Conservation (phyloP, 2,888 invertebrate species). For the Notodonta dromedarius region DNA sequence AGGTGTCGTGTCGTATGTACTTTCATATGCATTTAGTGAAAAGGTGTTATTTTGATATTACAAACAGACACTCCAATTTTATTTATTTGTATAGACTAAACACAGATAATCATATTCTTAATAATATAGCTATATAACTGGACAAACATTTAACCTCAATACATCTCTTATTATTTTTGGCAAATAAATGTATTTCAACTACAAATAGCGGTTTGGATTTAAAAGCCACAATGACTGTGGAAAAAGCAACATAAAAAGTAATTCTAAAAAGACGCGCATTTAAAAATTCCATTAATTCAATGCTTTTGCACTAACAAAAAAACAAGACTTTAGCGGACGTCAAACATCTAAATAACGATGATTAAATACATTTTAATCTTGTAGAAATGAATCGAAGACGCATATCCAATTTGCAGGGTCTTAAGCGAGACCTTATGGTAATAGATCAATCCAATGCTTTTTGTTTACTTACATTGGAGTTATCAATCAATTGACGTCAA, state of each 20-base stretch:
- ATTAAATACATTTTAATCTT: constrained; percentile 33
- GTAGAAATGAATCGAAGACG: constrained; percentile 17
- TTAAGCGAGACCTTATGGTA: constrained; percentile 45
- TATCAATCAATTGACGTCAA: constrained; percentile 81
- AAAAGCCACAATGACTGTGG: background rate
- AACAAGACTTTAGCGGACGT: constrained; percentile 14
- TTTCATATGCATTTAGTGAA: no score
- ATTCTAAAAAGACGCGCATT: constrained; percentile 1
- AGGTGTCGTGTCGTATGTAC: no score
- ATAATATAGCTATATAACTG: background rate
- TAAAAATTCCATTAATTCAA: background rate
- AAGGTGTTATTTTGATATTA: no score
- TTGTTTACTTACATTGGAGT: constrained; percentile 65
- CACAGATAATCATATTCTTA: background rate
- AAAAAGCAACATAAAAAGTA: background rate
- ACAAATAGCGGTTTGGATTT: background rate
- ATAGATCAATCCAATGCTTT: constrained; percentile 62
- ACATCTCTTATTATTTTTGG: background rate
- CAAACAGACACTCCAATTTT: no score
- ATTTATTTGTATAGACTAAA: background rate
- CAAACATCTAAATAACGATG: constrained; percentile 30
- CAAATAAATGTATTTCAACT: background rate
- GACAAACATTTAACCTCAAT: constrained; percentile 5
- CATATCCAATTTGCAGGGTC: constrained; percentile 38
- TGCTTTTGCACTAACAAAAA: constrained; percentile 3